Evolutionary conservation across 1,140 invertebrate species (phyloP).

Genomic region (Caenorhabditis remanei): DNA sequence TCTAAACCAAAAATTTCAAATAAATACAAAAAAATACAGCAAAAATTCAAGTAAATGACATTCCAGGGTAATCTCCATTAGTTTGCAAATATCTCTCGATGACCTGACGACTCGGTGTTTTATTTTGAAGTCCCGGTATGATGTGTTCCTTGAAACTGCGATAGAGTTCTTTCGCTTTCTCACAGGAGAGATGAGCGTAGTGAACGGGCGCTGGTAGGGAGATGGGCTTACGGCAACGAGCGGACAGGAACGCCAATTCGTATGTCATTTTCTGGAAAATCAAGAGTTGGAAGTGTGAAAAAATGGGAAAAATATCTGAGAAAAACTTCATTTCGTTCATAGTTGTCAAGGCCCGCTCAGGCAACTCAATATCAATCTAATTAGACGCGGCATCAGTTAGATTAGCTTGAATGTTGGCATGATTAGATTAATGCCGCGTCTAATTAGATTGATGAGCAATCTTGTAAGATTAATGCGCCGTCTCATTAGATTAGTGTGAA

Average conservation of each 20-base stretch:
- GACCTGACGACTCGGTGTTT: background rate
- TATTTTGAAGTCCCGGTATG: no score
- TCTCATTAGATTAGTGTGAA: no score
- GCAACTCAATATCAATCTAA: no score
- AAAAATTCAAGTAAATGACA: constrained; percentile 9
- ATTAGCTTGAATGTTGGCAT: no score
- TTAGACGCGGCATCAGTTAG: no score
- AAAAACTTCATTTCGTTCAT: no score
- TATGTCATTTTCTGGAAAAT: constrained; percentile 31
- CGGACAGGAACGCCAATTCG: constrained; percentile 1
- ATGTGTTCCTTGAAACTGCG: background rate
- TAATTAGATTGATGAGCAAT: no score
- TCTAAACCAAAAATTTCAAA: background rate
- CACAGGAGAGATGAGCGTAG: constrained; percentile 40
- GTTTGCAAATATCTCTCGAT: constrained; percentile 3
- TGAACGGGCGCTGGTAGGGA: constrained; percentile 1
- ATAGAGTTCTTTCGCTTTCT: constrained; percentile 38
- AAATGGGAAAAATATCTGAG: no score
- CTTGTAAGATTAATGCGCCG: no score
- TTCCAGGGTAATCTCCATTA: background rate
- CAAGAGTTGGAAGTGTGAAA: no score
- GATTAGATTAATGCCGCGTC: no score
- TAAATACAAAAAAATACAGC: background rate
- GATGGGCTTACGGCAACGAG: constrained; percentile 20
- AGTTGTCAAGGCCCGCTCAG: no score